Conservation (phyloP, 2,888 invertebrate species). For the Thalpophila matura region DNA sequence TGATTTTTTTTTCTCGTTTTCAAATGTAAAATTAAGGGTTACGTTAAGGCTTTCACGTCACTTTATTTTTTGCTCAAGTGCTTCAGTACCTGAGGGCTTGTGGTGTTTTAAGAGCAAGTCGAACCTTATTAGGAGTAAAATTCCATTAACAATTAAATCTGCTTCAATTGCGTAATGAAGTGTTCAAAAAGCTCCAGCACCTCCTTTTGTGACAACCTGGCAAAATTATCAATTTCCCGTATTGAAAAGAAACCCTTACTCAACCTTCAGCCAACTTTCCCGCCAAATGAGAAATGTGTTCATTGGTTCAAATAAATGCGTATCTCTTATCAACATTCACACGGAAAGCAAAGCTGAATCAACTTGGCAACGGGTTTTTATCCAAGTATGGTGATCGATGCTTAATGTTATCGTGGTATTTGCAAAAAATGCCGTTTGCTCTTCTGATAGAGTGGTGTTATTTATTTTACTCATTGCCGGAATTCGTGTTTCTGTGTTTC, state of each 20-base stretch:
- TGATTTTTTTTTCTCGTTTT: conserved; percentile 40
- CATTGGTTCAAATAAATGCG: conserved; percentile 49
- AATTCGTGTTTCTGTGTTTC: conserved; percentile 39
- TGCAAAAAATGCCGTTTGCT: conserved; percentile 50
- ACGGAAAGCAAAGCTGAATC: conserved; percentile 66
- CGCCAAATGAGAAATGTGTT: conserved; percentile 53
- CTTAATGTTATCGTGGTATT: conserved; percentile 54
- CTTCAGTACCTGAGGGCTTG: conserved; percentile 6
- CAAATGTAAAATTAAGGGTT: conserved; percentile 50
- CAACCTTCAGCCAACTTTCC: conserved; percentile 41
- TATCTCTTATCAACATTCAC: conserved; percentile 64
- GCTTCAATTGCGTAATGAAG: conserved; percentile 2
- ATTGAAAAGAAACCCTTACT: background rate
- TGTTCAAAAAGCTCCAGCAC: background rate
- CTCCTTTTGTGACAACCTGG: too few relatives aligned
- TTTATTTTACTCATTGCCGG: conserved; percentile 42
- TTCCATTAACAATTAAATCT: background rate
- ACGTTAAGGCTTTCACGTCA: conserved; percentile 33
- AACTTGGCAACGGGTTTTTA: conserved; percentile 67
- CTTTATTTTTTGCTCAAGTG: conserved; percentile 38
- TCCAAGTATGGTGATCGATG: conserved; percentile 47
- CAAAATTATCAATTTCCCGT: too few relatives aligned
- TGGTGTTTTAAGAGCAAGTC: conserved; percentile 18
- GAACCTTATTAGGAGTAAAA: too few relatives aligned
- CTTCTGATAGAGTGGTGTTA: conserved; percentile 44